These are phyloP conservation scores for Myoxocephalus aenaeus DNA, from an alignment of 2,797 vertebrate species.

Conservation along the genomic window DNA sequence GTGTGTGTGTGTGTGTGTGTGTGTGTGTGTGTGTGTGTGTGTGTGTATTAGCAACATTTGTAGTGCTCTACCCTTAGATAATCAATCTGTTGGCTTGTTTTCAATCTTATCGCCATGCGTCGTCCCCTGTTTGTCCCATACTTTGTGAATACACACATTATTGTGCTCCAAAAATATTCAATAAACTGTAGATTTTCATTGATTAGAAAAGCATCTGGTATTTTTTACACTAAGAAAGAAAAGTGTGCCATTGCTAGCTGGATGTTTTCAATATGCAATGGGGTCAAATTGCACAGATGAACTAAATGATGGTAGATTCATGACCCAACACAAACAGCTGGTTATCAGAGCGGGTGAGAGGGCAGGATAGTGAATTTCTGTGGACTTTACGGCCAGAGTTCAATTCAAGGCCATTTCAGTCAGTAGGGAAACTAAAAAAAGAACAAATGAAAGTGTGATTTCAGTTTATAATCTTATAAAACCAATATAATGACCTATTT, in stretches of 20 bases:
- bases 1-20: too few species aligned
- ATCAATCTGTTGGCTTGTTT: neutral
- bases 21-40: too few species aligned
- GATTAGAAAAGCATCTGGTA: too few species aligned
- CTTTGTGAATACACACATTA: neutral
- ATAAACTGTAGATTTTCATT: too few species aligned
- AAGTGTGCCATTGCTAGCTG: constrained; percentile 9
- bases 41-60: neutral
- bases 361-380: neutral
- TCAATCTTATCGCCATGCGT: neutral
- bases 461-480: neutral
- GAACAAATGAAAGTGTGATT: neutral
- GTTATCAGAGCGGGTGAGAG: constrained; percentile 13
- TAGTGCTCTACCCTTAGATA: neutral
- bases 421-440: neutral
- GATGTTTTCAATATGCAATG: constrained; percentile 18
- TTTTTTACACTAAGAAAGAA: neutral
- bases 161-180: neutral
- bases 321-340: constrained; percentile 13
- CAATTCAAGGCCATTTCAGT: neutral
- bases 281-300: neutral
- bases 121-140: neutral
- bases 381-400: neutral
- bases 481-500: neutral
- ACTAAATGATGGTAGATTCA: constrained; percentile 35